phyloP scores from a whole-genome alignment of 2,888 invertebrate genomes.

The Nezara viridula region DNA sequence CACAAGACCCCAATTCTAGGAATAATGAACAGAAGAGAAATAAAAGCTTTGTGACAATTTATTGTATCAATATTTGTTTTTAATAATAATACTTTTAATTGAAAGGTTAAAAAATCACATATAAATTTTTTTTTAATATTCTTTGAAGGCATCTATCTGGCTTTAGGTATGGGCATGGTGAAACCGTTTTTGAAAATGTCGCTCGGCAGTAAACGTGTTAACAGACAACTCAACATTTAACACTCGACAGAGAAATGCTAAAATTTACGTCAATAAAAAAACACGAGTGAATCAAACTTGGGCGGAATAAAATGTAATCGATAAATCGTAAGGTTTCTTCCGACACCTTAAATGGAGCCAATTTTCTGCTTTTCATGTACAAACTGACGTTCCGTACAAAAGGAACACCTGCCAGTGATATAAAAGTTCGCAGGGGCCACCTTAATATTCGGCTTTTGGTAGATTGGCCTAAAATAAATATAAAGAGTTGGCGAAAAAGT shows the following conservation, averaged over 20 bases:
- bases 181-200: too few relatives aligned
- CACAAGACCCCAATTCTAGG: too few relatives aligned
- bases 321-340: background rate
- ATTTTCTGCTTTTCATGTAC: background rate
- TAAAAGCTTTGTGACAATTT: too few relatives aligned
- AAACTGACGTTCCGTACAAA: background rate
- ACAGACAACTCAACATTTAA: too few relatives aligned
- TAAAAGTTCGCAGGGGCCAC: background rate
- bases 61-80: too few relatives aligned
- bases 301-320: background rate
- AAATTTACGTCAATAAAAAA: background rate
- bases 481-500: slow-evolving; percentile 4
- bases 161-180: too few relatives aligned
- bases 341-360: background rate
- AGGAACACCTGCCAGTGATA: background rate
- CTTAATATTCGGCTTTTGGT: background rate
- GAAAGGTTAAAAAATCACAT: too few relatives aligned
- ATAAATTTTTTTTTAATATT: too few relatives aligned
- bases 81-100: too few relatives aligned
- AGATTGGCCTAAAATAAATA: slow-evolving; percentile 27
- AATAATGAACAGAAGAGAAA: too few relatives aligned
- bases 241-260: background rate
- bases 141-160: too few relatives aligned
- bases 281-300: background rate
- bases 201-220: too few relatives aligned